Evolutionary conservation across 2,797 vertebrate species (phyloP).

Genomic region (Chelon labrosus): DNA sequence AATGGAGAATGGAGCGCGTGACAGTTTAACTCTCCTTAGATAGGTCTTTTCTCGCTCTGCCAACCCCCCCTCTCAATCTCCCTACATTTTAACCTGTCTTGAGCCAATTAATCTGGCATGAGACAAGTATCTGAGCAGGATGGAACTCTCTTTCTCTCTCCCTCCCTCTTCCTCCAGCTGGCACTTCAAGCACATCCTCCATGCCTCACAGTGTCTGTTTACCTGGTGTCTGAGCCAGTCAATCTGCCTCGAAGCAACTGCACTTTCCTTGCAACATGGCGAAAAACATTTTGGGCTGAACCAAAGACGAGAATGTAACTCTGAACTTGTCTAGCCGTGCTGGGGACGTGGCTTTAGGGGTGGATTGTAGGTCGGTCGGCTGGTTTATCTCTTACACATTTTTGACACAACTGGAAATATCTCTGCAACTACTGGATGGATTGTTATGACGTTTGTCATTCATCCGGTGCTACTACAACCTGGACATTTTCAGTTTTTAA

Average conservation of each 20-base stretch:
- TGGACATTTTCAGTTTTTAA: not conserved
- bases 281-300: not conserved
- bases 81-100: conserved; percentile 55
- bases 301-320: not conserved
- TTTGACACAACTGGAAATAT: not conserved
- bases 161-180: conserved; percentile 52
- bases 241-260: conserved; percentile 33
- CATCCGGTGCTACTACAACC: not conserved
- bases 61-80: not conserved
- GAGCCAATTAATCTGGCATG: conserved; percentile 62
- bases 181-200: conserved; percentile 48
- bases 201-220: conserved; percentile 40
- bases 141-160: conserved; percentile 48
- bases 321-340: not conserved
- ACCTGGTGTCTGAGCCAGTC: conserved; percentile 31
- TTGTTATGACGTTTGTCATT: not conserved
- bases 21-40: not conserved
- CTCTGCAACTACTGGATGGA: not conserved
- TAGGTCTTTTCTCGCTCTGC: conserved; percentile 6
- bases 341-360: not conserved
- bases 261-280: conserved; percentile 23
- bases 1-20: conserved; percentile 23
- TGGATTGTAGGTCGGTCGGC: not conserved
- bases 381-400: not conserved
- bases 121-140: conserved; percentile 55